phyloP scores from a whole-genome alignment of 2,113 vertebrate genomes.

The Thamnaconus septentrionalis region DNA sequence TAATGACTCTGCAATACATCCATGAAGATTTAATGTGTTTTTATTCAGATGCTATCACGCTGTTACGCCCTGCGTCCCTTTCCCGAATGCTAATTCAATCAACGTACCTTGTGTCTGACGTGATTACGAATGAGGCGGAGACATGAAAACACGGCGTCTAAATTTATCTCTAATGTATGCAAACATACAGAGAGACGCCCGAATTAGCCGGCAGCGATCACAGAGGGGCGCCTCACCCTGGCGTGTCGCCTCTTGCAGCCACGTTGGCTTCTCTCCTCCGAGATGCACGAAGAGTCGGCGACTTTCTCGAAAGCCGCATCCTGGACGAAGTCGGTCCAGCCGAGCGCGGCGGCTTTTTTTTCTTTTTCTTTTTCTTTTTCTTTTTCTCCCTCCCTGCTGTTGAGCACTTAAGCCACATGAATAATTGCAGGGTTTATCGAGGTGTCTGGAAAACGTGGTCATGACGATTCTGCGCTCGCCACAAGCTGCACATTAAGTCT shows the following conservation, averaged over 20 bases:
- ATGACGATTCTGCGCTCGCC: constrained; percentile 50
- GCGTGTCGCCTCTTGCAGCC: constrained; percentile 1
- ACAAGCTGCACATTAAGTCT: constrained; percentile 60
- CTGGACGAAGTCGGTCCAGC: constrained; percentile 42
- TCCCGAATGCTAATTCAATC: constrained; percentile 25
- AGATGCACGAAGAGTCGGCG: constrained; percentile 1
- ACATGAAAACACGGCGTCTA: constrained; percentile 29
- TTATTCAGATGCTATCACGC: too few species aligned
- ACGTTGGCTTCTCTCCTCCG: background rate
- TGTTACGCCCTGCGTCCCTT: too few species aligned
- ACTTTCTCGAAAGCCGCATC: constrained; percentile 6
- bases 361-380: constrained; percentile 1
- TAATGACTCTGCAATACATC: too few species aligned
- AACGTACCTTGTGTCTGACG: constrained; percentile 41
- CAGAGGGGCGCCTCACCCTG: background rate
- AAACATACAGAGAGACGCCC: constrained; percentile 10
- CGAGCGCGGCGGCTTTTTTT: constrained; percentile 21
- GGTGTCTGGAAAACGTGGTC: constrained; percentile 52
- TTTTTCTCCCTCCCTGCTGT: too few species aligned
- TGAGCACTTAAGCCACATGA: constrained; percentile 70
- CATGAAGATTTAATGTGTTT: too few species aligned
- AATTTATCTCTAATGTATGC: constrained; percentile 28
- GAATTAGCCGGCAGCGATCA: constrained; percentile 26
- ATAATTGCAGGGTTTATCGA: constrained; percentile 68
- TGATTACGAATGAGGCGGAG: constrained; percentile 42